Evolutionary conservation across 2,797 vertebrate species (phyloP), one percentile per base, ranked within the genome.

Genomic region (Orestias chungarensis): DNA sequence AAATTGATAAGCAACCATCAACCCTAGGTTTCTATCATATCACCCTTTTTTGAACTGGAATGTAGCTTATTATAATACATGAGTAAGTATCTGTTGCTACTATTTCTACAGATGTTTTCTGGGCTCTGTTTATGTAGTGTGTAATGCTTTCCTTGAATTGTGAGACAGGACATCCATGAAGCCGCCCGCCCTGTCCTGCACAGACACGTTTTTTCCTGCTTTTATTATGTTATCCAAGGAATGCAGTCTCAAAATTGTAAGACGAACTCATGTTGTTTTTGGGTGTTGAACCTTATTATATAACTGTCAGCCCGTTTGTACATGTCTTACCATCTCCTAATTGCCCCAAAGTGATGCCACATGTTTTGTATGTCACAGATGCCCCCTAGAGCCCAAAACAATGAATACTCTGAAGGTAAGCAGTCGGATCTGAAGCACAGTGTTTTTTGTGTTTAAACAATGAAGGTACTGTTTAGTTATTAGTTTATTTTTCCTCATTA

Each of bases 361-460:
- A 18, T 76, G n/a, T 74, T 80, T 68, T 73, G 70, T 85, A 66
- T 79, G 43, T 25, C 17, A 81, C 93, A 95, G 94, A 29, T 67
- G 14, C 75, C 86, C 76, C 84, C 89, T 70, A 81, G 49, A 81
- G 91, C 87, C 54, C 91, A 78, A 74, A 78, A 71, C 66, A 89
- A 81, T 71, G 92, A 91, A 40, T 87, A 78, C 69, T 92, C 85
- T 0, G 91, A 85, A 50, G 90, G 94, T 95, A 74, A 82, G 88
- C 73, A 15, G 3, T 52, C 15, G 33, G 2, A 71, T 14, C 27
- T 59, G 31, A 14, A 38, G 47, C 23, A 69, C 0, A 5, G 43
- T 70, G 68, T 31, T 49, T 29, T 35, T 38, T 17, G n/a, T 20
- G 25, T 59, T 43, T 50, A 23, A 49, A 57, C 23, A 35, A n/a